Conservation (phyloP, 2,797 vertebrate genomes). For the Chiropotes sagulatus region DNA sequence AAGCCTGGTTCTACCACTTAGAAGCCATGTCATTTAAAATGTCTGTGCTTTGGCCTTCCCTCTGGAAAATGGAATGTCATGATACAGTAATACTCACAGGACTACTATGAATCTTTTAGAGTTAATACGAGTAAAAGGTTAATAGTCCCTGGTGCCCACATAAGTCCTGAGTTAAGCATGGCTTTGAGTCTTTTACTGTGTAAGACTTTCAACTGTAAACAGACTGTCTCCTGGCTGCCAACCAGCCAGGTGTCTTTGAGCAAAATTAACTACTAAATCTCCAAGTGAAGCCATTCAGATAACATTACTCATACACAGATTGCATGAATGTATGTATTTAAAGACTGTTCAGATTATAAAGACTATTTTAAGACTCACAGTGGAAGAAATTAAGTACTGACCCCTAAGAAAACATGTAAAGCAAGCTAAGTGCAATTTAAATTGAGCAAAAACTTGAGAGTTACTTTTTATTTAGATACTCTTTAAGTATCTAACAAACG, state of each 20-base stretch:
- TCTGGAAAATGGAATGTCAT: background rate
- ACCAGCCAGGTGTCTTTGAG: background rate
- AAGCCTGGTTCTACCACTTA: background rate
- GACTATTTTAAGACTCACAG: background rate
- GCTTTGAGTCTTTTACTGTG: background rate
- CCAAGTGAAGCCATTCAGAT: conserved; percentile 20
- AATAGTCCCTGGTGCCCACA: background rate
- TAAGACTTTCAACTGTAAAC: background rate
- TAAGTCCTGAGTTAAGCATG: background rate
- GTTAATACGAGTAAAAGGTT: background rate
- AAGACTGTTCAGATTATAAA: background rate
- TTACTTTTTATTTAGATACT: background rate
- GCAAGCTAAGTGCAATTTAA: background rate
- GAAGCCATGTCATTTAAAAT: background rate
- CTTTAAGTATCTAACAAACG: background rate
- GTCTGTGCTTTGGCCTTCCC: background rate
- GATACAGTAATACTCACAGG: background rate
- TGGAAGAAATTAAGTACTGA: background rate
- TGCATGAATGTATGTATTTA: background rate
- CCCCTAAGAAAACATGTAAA: background rate
- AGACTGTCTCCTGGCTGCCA: background rate
- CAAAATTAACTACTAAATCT: background rate
- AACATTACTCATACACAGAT: background rate
- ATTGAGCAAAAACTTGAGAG: background rate
- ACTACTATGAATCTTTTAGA: background rate